Conservation (phyloP, 64 coral and sea anemone species). For the Catalaphyllia jardinei region DNA sequence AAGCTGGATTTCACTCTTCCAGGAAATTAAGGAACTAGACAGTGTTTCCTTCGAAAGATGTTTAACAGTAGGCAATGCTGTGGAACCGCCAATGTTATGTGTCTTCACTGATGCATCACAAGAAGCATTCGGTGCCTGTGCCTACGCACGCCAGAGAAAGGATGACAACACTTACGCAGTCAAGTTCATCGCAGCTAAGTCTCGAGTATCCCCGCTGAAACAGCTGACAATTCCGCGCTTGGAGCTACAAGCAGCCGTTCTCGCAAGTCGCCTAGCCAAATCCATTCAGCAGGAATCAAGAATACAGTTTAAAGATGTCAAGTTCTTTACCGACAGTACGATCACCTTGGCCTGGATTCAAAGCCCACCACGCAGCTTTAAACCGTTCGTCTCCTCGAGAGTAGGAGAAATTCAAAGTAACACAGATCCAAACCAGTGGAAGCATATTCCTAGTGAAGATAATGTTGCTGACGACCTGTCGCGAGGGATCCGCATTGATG, state of each 20-base stretch:
- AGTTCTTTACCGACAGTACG: constrained; percentile 59
- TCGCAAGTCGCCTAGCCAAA: constrained; percentile 4
- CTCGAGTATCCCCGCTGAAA: constrained; percentile 16
- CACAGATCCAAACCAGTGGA: constrained; percentile 55
- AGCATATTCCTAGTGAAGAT: constrained; percentile 42
- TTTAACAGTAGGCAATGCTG: too few relatives aligned
- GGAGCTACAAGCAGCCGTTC: constrained; percentile 37
- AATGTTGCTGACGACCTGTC: constrained; percentile 58
- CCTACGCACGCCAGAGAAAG: constrained; percentile 32
- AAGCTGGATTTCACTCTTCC: too few relatives aligned
- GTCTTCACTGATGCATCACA: constrained; percentile 56
- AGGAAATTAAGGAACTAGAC: constrained; percentile 1
- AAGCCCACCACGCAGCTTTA: constrained; percentile 34
- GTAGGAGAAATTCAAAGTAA: constrained; percentile 52
- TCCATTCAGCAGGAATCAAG: constrained; percentile 7
- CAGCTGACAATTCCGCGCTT: constrained; percentile 36
- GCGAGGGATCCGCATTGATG: constrained; percentile 16
- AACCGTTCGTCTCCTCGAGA: constrained; percentile 50
- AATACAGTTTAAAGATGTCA: constrained; percentile 26
- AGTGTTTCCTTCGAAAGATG: too few relatives aligned
- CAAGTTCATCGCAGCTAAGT: neutral
- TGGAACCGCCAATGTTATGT: constrained; percentile 34
- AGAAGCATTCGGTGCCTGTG: constrained; percentile 46
- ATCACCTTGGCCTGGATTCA: constrained; percentile 47
- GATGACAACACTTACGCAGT: constrained; percentile 22